Conservation (phyloP, 2,113 vertebrate species). For the Bufo gargarizans region DNA sequence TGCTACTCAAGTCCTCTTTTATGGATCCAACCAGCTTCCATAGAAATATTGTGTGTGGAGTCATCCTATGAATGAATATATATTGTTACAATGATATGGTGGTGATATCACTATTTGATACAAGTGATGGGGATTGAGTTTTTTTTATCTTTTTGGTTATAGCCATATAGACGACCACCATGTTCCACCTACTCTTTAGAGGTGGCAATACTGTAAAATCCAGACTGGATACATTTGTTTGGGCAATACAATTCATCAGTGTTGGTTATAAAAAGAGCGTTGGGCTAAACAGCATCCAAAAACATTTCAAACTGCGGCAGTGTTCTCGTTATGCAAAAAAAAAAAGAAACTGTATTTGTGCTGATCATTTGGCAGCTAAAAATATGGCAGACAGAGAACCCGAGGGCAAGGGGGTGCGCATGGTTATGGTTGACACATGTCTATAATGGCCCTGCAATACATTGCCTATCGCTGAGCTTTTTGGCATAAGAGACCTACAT, state of each 20-base stretch:
- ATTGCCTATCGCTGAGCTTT: slow-evolving; percentile 40
- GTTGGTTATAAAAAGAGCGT: not conserved
- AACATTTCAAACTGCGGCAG: not conserved
- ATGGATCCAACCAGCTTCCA: not conserved
- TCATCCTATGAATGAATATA: not conserved
- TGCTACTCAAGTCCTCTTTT: not conserved
- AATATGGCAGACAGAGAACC: not conserved
- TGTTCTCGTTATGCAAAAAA: not conserved
- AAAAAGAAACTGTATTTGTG: not conserved
- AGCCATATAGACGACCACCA: not conserved
- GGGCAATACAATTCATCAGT: not conserved
- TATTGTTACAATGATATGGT: not conserved
- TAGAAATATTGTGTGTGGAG: not conserved
- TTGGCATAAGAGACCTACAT: slow-evolving; percentile 39
- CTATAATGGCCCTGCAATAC: not conserved
- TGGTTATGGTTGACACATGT: not conserved
- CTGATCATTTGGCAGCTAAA: slow-evolving; percentile 20
- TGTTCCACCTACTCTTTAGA: not conserved
- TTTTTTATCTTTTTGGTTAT: not conserved
- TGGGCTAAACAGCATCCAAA: not conserved
- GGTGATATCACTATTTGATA: not conserved
- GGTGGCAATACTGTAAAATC: not conserved
- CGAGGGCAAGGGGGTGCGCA: not conserved
- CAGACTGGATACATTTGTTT: not conserved
- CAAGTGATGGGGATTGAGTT: not conserved